Conservation (phyloP, 2,888 invertebrate species). For the Osmoderma eremita region DNA sequence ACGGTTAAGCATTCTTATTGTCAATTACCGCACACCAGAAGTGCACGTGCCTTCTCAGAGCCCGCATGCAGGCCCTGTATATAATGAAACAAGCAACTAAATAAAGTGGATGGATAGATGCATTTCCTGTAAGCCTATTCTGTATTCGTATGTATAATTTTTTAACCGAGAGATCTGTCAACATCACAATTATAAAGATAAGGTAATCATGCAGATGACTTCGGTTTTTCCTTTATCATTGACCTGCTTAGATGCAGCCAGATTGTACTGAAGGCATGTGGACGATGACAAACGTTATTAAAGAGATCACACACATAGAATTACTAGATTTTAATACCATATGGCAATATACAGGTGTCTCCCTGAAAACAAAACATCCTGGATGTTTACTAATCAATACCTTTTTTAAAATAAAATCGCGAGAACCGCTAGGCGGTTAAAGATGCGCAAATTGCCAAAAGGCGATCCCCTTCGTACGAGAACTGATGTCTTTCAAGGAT, state of each 20-base stretch:
- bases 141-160: conserved; percentile 3
- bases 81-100: conserved; percentile 1
- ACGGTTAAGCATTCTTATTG: conserved; percentile 40
- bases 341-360: no score
- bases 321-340: no score
- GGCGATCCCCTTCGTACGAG: no score
- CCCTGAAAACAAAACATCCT: no score
- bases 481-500: no score
- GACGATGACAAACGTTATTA: conserved; percentile 24
- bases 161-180: conserved; percentile 17
- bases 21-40: conserved; percentile 33
- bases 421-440: no score
- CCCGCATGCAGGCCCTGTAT: neutral
- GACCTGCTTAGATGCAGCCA: neutral
- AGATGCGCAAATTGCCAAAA: no score
- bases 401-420: no score
- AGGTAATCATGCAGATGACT: conserved; percentile 23
- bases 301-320: conserved; percentile 28
- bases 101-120: conserved; percentile 4
- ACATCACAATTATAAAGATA: conserved; percentile 17
- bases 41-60: conserved; percentile 28
- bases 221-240: conserved; percentile 15
- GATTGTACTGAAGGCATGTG: conserved; percentile 15
- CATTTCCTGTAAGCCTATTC: neutral
- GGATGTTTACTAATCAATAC: no score